These are phyloP conservation scores for Callipepla squamata DNA, from an alignment of 2,113 vertebrate genomes.

Conservation along the genomic window DNA sequence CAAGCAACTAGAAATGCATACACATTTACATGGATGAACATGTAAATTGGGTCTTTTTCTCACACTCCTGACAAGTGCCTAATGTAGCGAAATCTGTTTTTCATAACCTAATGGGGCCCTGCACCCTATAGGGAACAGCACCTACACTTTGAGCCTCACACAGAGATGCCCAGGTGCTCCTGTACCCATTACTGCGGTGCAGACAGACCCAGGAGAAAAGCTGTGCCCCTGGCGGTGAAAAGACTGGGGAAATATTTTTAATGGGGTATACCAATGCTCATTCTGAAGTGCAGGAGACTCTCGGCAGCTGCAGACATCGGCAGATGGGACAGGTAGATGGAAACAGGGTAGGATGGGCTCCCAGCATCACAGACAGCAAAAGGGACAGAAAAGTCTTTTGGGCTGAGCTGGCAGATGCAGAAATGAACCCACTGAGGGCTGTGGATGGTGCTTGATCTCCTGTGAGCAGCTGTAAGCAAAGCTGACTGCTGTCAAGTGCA, in stretches of 20 bases:
- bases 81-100: not conserved
- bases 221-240: not conserved
- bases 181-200: not conserved
- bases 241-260: not conserved
- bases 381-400: not conserved
- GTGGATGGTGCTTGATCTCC: not conserved
- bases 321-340: not conserved
- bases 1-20: not conserved
- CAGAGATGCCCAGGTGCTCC: not conserved
- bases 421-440: not conserved
- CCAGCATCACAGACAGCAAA: not conserved
- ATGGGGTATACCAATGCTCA: not conserved
- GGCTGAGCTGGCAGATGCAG: not conserved
- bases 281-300: not conserved
- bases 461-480: not conserved
- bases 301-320: not conserved
- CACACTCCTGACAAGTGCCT: not conserved
- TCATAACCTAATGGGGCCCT: not conserved
- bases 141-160: not conserved
- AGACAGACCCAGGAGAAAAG: not conserved
- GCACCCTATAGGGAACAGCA: not conserved
- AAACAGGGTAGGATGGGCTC: not conserved
- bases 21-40: not conserved
- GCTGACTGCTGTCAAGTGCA: fast-evolving
- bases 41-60: not conserved